These are phyloP conservation scores for Thymallus thymallus DNA, from an alignment of 2,113 vertebrate genomes.

Conservation along the genomic window DNA sequence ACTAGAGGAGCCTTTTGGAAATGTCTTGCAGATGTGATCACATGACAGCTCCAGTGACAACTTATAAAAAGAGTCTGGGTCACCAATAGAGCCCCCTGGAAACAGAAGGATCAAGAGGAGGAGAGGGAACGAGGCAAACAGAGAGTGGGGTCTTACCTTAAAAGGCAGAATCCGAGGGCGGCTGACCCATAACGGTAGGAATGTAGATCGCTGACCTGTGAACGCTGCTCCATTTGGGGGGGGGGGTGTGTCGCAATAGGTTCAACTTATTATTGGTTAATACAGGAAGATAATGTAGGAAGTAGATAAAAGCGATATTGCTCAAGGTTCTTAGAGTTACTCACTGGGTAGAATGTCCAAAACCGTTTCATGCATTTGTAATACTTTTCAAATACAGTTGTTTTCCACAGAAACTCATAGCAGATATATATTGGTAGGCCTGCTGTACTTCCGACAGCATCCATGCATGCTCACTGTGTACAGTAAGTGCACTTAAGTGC, in stretches of 20 bases:
- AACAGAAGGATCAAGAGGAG: constrained; percentile 34
- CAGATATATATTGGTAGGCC: neutral
- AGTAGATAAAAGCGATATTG: neutral
- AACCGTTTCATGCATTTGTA: neutral
- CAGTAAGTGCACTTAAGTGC: constrained; percentile 9
- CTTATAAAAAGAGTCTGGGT: constrained; percentile 56
- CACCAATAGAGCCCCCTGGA: constrained; percentile 39
- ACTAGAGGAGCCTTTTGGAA: constrained; percentile 54
- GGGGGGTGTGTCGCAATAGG: neutral
- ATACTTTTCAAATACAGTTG: neutral
- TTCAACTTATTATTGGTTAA: constrained; percentile 7
- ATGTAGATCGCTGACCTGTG: constrained; percentile 51
- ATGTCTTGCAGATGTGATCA: constrained; percentile 60
- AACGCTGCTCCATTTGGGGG: constrained; percentile 8
- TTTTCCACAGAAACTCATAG: too few species aligned
- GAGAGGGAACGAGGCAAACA: constrained; percentile 43
- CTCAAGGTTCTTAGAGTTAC: neutral
- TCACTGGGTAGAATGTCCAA: neutral
- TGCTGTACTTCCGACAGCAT: neutral
- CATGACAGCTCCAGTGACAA: constrained; percentile 62
- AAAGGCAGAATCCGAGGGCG: constrained; percentile 67
- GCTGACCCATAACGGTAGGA: constrained; percentile 40
- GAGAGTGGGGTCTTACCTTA: constrained; percentile 68
- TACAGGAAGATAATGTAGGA: neutral
- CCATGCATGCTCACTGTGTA: constrained; percentile 9